A percentile compares a stretch with the other conserved stretches of the same genome.
Evolutionary conservation across 2,113 vertebrate genomes (phyloP).

Genomic region (Parus major): DNA sequence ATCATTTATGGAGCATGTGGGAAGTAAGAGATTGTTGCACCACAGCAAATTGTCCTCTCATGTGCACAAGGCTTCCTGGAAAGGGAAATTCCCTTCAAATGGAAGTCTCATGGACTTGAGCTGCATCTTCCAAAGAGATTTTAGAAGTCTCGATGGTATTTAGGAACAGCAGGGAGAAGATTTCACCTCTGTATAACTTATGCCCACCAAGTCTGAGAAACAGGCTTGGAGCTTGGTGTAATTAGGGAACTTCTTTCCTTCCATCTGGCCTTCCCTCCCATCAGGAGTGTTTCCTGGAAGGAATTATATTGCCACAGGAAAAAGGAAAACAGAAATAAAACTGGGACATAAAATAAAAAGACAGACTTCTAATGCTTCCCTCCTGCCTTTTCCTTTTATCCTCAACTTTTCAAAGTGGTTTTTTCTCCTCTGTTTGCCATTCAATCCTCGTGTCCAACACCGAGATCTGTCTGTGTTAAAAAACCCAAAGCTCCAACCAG

Average conservation of each 20-base stretch:
- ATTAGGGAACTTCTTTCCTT: not conserved
- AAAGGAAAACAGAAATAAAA: not conserved
- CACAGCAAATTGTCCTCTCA: not conserved
- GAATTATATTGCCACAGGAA: not conserved
- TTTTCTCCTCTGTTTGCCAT: not conserved
- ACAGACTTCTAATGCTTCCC: not conserved
- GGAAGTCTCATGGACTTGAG: not conserved
- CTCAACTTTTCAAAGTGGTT: rapidly evolving
- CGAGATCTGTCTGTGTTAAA: not conserved
- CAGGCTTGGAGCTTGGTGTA: not conserved
- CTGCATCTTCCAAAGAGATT: not conserved
- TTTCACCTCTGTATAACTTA: not conserved
- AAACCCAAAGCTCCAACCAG: not conserved
- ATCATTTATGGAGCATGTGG: not conserved
- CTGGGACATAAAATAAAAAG: not conserved
- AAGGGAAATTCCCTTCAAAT: not conserved
- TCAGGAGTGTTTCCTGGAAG: not conserved
- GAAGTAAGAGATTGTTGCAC: not conserved
- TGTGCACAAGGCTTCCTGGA: not conserved
- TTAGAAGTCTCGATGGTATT: not conserved
- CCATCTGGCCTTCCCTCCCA: not conserved
- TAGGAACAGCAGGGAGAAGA: not conserved
- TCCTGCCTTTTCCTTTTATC: not conserved
- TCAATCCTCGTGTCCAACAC: not conserved
- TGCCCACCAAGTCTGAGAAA: not conserved